These are phyloP conservation scores for Choloepus hoffmanni DNA, from an alignment of 2,113 vertebrate species.

Conservation along the genomic window DNA sequence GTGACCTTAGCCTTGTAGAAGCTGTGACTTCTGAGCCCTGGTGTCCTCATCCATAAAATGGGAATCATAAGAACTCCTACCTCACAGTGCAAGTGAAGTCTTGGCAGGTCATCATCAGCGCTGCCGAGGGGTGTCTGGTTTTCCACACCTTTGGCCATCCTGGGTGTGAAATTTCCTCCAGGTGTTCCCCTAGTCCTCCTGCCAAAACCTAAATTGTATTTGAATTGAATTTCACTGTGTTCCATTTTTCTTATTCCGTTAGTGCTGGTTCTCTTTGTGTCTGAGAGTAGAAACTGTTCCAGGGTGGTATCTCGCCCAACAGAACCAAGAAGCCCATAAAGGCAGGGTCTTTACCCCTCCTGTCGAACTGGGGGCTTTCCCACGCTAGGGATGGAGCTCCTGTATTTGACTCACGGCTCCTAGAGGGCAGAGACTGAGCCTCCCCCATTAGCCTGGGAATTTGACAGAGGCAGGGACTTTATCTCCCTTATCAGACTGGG, in stretches of 20 bases:
- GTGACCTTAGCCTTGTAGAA: background rate
- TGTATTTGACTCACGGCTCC: background rate
- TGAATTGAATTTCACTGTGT: background rate
- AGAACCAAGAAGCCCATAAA: background rate
- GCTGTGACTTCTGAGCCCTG: background rate
- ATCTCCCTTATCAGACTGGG: background rate
- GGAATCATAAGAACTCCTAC: background rate
- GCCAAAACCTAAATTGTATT: background rate
- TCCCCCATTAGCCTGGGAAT: background rate
- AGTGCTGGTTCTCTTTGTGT: background rate
- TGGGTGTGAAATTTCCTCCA: background rate
- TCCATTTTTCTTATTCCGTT: background rate
- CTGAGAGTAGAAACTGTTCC: background rate
- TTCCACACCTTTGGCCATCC: background rate
- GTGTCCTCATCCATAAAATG: conserved; percentile 38
- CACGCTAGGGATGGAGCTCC: background rate
- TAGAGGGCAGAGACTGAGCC: background rate
- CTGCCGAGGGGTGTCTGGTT: background rate
- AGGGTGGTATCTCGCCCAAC: background rate
- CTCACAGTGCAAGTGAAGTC: background rate
- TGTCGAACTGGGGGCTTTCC: background rate
- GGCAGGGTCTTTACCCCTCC: background rate
- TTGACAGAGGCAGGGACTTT: background rate
- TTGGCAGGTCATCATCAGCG: background rate
- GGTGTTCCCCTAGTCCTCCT: background rate